Conservation (phyloP, 2,888 invertebrate species). For the Mongoloraphidia duomilia region DNA sequence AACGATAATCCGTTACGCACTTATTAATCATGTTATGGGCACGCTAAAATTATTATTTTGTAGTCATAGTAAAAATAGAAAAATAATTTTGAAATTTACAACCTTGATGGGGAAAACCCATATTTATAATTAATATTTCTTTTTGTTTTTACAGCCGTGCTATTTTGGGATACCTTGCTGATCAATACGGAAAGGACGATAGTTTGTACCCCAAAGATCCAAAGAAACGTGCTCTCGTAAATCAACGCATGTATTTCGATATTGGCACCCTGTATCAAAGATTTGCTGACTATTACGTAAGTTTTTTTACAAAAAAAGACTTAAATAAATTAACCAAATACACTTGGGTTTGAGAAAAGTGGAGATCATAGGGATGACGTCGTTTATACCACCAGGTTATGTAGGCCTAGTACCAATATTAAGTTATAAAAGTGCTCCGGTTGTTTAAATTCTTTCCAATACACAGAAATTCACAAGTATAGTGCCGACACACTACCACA, state of each 20-base stretch:
- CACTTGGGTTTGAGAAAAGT: too few species aligned
- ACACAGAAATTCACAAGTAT: too few species aligned
- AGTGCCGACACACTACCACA: too few species aligned
- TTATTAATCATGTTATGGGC: neutral
- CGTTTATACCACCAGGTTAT: too few species aligned
- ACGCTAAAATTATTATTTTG: neutral
- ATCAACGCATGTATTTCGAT: constrained; percentile 69
- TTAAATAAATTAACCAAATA: too few species aligned
- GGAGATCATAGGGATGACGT: too few species aligned
- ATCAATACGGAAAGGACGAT: constrained; percentile 67
- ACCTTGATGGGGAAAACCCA: neutral
- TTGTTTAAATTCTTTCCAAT: too few species aligned
- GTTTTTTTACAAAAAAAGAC: constrained; percentile 26
- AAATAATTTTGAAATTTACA: constrained; percentile 15
- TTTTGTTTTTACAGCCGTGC: constrained; percentile 41
- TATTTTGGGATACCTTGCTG: constrained; percentile 64
- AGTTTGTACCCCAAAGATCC: constrained; percentile 64
- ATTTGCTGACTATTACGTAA: constrained; percentile 57
- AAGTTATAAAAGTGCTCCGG: too few species aligned
- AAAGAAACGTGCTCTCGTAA: constrained; percentile 58
- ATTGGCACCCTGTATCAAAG: constrained; percentile 57
- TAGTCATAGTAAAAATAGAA: neutral
- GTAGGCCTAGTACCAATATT: too few species aligned
- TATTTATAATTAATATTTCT: neutral
- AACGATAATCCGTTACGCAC: neutral